Evolutionary conservation across 2,797 vertebrate species (phyloP).

Genomic region (Lycodopsis pacificus): DNA sequence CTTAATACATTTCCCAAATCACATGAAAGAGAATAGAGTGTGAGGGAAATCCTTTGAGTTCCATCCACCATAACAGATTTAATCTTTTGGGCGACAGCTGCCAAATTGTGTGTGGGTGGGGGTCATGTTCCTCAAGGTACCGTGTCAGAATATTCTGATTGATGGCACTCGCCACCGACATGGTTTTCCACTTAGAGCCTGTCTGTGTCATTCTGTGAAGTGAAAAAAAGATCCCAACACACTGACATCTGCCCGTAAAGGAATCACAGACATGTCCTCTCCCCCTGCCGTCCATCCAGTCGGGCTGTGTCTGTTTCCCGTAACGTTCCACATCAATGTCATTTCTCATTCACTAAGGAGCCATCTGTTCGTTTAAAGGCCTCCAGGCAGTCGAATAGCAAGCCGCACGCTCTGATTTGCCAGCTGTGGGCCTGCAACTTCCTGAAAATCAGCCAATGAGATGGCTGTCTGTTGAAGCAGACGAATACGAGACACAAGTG

Average conservation of each 20-base stretch:
- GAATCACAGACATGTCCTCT: constrained; percentile 53
- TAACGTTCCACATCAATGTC: constrained; percentile 70
- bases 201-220: constrained; percentile 33
- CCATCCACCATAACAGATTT: background rate
- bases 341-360: constrained; percentile 73
- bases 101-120: background rate
- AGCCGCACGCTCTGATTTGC: constrained; percentile 47
- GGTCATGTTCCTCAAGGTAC: background rate
- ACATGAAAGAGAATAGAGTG: background rate
- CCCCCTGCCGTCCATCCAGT: constrained; percentile 41
- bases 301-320: constrained; percentile 55
- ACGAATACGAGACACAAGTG: background rate
- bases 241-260: constrained; percentile 63
- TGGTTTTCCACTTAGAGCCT: constrained; percentile 68
- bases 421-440: constrained; percentile 30
- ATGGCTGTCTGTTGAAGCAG: background rate
- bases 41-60: background rate
- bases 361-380: constrained; percentile 72
- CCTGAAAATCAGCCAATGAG: constrained; percentile 47
- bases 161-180: constrained; percentile 31
- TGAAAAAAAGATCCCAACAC: constrained; percentile 35
- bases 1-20: background rate
- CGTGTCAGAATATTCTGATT: constrained; percentile 26
- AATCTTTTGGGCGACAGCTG: background rate
- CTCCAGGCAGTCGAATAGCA: constrained; percentile 53